Conservation (phyloP, 2,113 vertebrate genomes). For the Odontesthes bonariensis region DNA sequence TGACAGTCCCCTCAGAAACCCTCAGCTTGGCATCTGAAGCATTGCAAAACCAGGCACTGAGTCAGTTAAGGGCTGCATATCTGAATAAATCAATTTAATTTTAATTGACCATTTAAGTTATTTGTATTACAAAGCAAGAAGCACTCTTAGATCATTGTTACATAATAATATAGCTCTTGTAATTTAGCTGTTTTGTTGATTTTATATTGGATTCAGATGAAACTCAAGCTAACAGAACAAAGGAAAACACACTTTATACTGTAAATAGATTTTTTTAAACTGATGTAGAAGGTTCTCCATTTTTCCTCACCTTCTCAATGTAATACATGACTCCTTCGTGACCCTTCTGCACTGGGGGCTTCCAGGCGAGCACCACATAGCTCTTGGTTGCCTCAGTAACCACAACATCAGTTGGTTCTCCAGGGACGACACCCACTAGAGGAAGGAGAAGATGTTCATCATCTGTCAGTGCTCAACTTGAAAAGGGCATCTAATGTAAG, state of each 20-base stretch:
- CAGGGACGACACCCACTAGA: slow-evolving; percentile 92
- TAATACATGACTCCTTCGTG: slow-evolving; percentile 99
- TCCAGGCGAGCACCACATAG: slow-evolving; percentile 99
- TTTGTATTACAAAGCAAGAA: too few relatives aligned
- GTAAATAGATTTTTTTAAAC: not conserved
- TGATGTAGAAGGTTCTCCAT: not conserved
- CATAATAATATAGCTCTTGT: too few relatives aligned
- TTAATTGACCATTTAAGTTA: too few relatives aligned
- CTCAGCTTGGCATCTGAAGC: not conserved
- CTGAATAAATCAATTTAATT: too few relatives aligned
- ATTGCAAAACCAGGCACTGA: not conserved
- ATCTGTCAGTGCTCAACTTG: not conserved
- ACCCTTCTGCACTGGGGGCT: slow-evolving; percentile 92
- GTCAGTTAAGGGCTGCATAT: too few relatives aligned
- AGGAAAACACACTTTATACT: too few relatives aligned
- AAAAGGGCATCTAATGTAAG: too few relatives aligned
- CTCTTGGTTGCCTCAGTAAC: slow-evolving; percentile 97
- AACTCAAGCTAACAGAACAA: not conserved
- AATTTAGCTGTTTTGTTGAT: too few relatives aligned
- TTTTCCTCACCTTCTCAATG: slow-evolving; percentile 93
- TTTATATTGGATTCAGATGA: too few relatives aligned
- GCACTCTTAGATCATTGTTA: too few relatives aligned
- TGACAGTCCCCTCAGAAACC: not conserved
- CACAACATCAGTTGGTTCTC: slow-evolving; percentile 89
- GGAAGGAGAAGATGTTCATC: slow-evolving; percentile 35